Conservation (phyloP, 2,113 vertebrate genomes). For the Syrmaticus mikado region DNA sequence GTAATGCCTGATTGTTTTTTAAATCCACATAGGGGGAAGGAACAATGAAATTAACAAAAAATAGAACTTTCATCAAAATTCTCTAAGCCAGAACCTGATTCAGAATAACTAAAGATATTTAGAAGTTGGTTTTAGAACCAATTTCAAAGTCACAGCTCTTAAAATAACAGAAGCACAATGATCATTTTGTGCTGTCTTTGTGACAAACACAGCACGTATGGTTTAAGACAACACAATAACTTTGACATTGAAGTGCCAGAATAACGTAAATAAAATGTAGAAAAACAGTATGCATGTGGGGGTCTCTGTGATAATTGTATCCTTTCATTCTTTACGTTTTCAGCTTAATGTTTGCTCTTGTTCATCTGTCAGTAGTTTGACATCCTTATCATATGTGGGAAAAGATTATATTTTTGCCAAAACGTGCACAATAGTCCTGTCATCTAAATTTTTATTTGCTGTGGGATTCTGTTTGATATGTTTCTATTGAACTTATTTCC, state of each 20-base stretch:
- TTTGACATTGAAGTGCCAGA: neutral
- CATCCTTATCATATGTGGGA: neutral
- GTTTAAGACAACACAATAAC: neutral
- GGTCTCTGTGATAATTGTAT: neutral
- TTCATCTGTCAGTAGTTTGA: neutral
- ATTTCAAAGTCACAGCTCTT: slow-evolving; percentile 22
- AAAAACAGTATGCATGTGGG: neutral
- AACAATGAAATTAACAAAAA: neutral
- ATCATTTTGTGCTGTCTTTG: neutral
- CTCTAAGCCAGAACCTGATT: neutral
- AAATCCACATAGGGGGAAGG: neutral
- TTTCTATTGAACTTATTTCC: neutral
- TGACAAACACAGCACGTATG: neutral
- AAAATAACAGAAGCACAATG: neutral
- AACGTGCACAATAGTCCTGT: neutral
- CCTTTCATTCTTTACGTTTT: neutral
- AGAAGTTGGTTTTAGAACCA: neutral
- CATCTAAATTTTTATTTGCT: slow-evolving; percentile 6
- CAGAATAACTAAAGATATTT: neutral
- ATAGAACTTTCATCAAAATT: neutral
- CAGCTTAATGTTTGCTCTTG: neutral
- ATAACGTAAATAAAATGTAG: slow-evolving; percentile 25
- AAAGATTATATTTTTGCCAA: slow-evolving; percentile 19
- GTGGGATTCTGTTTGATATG: slow-evolving; percentile 13
- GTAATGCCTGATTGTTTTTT: neutral